Conservation (phyloP, 1,140 invertebrate species). For the Bombyx mandarina region DNA sequence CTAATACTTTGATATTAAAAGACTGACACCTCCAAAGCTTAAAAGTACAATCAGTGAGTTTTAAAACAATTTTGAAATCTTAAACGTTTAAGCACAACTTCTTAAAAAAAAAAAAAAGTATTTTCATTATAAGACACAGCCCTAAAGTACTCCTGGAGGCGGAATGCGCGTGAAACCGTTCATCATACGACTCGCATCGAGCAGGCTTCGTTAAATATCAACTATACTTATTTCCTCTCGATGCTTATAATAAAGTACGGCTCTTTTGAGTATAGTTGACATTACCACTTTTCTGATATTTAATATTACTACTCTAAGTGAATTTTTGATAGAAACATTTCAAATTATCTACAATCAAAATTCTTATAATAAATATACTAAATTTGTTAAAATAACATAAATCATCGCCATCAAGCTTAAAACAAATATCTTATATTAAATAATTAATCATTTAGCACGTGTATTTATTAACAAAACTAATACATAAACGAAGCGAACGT, state of each 20-base stretch:
- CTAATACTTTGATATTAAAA: not conserved
- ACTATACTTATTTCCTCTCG: no score
- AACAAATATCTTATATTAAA: not conserved
- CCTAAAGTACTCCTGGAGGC: slow-evolving; percentile 15
- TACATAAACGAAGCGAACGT: slow-evolving; percentile 6
- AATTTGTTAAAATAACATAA: no score
- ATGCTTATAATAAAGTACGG: no score
- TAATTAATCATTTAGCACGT: not conserved
- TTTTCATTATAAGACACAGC: slow-evolving; percentile 8
- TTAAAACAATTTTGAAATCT: not conserved
- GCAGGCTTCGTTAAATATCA: slow-evolving; percentile 4
- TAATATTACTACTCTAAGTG: no score
- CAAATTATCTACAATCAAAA: no score
- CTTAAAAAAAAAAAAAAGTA: not conserved
- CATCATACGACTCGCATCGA: slow-evolving; percentile 23
- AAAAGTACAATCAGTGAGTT: not conserved
- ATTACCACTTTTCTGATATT: no score
- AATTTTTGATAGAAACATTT: no score
- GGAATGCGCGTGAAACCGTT: slow-evolving; percentile 32
- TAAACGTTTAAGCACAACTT: slow-evolving; percentile 1
- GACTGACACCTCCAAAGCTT: not conserved
- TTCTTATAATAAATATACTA: no score
- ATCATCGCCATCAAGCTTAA: no score
- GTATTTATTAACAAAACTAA: slow-evolving; percentile 1
- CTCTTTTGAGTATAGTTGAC: no score